Evolutionary conservation across 2,113 vertebrate species (phyloP).

Genomic region (Varanus salvator): DNA sequence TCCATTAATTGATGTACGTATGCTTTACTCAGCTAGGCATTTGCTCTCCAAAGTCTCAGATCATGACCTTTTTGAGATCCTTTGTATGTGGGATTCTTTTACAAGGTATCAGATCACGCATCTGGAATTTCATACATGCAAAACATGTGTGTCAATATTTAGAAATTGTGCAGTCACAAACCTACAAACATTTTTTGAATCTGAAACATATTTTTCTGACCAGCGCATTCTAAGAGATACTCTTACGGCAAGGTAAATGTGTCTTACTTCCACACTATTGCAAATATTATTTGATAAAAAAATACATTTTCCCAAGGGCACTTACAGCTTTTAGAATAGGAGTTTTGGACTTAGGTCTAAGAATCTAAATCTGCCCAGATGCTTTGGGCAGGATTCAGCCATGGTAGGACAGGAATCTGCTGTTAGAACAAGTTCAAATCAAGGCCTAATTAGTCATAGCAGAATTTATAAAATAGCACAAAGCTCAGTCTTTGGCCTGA

Average conservation of each 20-base stretch:
- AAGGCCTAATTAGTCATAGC: conserved; percentile 33
- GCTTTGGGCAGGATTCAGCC: conserved; percentile 9
- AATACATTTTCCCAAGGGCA: neutral
- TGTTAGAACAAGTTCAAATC: neutral
- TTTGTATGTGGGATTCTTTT: neutral
- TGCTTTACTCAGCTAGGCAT: too few relatives aligned
- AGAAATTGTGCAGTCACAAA: neutral
- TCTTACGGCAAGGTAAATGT: conserved; percentile 5
- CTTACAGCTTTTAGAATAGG: neutral
- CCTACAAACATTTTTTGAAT: neutral
- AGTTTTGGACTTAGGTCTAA: neutral
- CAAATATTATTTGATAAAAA: neutral
- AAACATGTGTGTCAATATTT: neutral
- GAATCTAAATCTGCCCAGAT: neutral
- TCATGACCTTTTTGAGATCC: neutral
- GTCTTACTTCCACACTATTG: neutral
- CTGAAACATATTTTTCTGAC: neutral
- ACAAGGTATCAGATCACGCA: neutral
- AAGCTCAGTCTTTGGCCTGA: conserved; percentile 4
- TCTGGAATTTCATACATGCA: neutral
- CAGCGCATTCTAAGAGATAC: neutral
- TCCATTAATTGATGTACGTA: neutral
- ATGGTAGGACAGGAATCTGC: conserved; percentile 8
- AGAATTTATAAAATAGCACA: conserved; percentile 13
- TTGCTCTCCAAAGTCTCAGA: neutral